phyloP scores from a whole-genome alignment of 2,797 vertebrate genomes.

The Pantherophis alleghaniensis region DNA sequence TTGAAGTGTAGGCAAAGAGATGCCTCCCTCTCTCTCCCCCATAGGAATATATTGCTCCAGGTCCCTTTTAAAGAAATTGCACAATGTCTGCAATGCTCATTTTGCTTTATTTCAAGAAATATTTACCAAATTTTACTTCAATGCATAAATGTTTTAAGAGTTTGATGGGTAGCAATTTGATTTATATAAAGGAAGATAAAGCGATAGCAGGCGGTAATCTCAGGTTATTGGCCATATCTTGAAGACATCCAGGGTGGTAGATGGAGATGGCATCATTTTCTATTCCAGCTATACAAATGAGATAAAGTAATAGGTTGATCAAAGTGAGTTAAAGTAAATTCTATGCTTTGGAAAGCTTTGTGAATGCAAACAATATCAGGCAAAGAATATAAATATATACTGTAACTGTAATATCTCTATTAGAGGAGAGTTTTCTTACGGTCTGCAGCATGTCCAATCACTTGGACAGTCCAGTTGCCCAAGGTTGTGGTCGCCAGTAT shows the following conservation, averaged over 20 bases:
- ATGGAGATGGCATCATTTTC: background rate
- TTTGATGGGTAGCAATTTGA: background rate
- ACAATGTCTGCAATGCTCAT: background rate
- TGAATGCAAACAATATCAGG: background rate
- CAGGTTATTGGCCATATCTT: background rate
- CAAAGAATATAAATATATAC: background rate
- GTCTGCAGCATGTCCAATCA: fast-evolving
- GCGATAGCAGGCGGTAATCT: background rate
- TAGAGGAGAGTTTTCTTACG: background rate
- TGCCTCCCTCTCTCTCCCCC: no score
- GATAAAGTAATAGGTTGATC: background rate
- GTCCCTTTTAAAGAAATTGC: background rate
- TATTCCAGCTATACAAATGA: fast-evolving
- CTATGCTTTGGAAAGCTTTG: background rate
- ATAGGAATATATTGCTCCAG: background rate
- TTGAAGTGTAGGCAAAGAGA: background rate
- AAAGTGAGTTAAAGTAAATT: background rate
- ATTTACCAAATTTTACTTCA: background rate
- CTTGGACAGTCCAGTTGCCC: fast-evolving
- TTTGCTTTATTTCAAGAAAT: background rate
- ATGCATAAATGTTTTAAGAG: background rate
- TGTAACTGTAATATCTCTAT: background rate
- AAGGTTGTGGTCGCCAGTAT: fast-evolving
- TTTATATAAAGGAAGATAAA: background rate
- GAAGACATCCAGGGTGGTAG: background rate